Evolutionary conservation across 2,797 vertebrate species (phyloP).

Genomic region (Neomorphus geoffroyi): DNA sequence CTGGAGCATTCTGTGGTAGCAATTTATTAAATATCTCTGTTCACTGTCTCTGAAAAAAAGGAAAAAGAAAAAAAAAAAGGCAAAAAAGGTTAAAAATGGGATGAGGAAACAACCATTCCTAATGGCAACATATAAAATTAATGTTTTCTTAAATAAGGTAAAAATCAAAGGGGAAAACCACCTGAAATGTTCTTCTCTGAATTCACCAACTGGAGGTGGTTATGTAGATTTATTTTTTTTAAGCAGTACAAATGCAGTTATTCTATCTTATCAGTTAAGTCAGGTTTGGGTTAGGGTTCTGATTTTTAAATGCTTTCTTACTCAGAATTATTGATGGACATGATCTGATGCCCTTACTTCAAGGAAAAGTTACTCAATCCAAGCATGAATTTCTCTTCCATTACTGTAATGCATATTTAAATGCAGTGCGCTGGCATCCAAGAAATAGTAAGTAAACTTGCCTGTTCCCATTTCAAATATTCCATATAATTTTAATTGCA

Average conservation of each 20-base stretch:
- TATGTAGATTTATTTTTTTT: neutral
- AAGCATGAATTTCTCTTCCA: conserved; percentile 92
- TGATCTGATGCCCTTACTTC: conserved; percentile 87
- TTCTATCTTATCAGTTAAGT: neutral
- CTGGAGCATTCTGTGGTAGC: neutral
- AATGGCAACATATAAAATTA: neutral
- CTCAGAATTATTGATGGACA: conserved; percentile 86
- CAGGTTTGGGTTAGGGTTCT: neutral
- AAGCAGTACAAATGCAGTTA: neutral
- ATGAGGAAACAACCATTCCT: neutral
- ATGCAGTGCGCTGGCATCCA: conserved; percentile 87
- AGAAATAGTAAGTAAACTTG: conserved; percentile 82
- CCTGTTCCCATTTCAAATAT: neutral
- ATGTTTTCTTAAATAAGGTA: neutral
- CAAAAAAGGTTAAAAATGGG: neutral
- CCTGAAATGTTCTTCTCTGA: neutral
- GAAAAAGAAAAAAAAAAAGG: neutral
- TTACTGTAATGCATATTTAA: conserved; percentile 88
- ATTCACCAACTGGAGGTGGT: neutral
- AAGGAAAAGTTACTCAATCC: conserved; percentile 70
- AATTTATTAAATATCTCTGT: neutral
- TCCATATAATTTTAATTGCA: neutral
- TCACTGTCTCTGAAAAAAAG: neutral
- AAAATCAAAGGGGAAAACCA: neutral
- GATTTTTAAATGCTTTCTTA: neutral